Evolutionary conservation across 2,888 invertebrate genomes (phyloP).

Genomic region (Limnephilus rhombicus): DNA sequence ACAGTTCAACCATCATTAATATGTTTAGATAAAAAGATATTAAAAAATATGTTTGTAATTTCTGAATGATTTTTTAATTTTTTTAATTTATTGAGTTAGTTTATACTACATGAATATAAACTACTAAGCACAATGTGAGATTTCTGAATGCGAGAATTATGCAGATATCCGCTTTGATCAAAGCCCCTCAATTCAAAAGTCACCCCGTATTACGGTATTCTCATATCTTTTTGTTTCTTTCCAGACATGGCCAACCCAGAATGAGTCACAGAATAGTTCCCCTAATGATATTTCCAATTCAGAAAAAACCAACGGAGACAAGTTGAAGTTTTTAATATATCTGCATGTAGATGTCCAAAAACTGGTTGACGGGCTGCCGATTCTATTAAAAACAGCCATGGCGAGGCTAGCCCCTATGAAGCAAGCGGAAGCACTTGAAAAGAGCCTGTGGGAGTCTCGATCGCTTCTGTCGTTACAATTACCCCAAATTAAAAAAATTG

Average conservation of each 20-base stretch:
- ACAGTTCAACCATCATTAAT: no score
- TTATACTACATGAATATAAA: no score
- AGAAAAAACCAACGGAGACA: constrained; percentile 61
- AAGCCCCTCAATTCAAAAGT: no score
- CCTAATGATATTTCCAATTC: constrained; percentile 48
- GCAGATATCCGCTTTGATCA: no score
- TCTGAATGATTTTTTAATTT: no score
- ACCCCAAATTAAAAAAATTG: constrained; percentile 71
- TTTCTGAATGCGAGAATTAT: no score
- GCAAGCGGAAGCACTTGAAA: constrained; percentile 55
- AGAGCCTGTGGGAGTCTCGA: constrained; percentile 62
- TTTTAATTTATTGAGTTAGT: no score
- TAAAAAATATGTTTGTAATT: no score
- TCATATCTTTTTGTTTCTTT: constrained; percentile 19
- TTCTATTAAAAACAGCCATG: constrained; percentile 68
- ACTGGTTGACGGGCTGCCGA: constrained; percentile 69
- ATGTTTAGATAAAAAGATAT: no score
- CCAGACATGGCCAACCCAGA: constrained; percentile 52
- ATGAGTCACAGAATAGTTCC: constrained; percentile 50
- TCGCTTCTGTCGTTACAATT: constrained; percentile 59
- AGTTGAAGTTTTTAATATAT: constrained; percentile 70
- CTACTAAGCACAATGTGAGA: no score
- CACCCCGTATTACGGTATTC: no score
- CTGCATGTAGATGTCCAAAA: constrained; percentile 72
- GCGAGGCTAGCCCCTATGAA: constrained; percentile 67